Conservation (phyloP, 2,113 vertebrate species). For the Eulemur rufifrons region DNA sequence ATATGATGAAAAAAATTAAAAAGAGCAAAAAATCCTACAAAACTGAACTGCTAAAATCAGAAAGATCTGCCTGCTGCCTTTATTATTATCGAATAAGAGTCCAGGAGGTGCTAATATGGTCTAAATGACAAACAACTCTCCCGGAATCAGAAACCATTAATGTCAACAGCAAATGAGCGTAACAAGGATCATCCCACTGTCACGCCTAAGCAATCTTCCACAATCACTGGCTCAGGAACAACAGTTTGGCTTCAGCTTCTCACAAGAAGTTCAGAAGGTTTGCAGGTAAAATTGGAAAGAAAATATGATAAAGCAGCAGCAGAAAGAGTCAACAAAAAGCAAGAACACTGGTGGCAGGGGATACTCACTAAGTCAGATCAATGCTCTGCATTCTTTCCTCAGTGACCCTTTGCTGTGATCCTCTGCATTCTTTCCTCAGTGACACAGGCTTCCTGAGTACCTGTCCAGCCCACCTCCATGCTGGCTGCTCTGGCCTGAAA, state of each 20-base stretch:
- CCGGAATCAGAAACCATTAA: not conserved
- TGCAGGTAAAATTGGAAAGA: not conserved
- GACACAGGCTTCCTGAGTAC: not conserved
- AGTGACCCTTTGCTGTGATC: not conserved
- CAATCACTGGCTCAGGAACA: not conserved
- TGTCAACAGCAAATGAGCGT: not conserved
- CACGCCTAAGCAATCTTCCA: not conserved
- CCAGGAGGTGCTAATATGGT: not conserved
- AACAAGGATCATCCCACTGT: not conserved
- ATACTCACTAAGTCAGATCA: not conserved
- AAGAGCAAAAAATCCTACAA: not conserved
- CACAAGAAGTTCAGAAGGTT: not conserved
- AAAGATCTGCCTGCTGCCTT: not conserved
- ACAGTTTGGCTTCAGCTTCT: not conserved
- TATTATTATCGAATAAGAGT: not conserved
- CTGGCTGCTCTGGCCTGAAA: not conserved
- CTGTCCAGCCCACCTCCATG: not conserved
- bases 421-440: not conserved
- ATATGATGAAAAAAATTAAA: not conserved
- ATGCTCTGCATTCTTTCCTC: not conserved
- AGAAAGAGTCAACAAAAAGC: not conserved
- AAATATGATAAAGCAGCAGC: not conserved
- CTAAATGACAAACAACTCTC: not conserved
- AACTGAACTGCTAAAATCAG: conserved; percentile 18
- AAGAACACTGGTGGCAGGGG: not conserved